Evolutionary conservation across 1,140 invertebrate species (phyloP).

Genomic region (Macrotrachela quadricornifera): DNA sequence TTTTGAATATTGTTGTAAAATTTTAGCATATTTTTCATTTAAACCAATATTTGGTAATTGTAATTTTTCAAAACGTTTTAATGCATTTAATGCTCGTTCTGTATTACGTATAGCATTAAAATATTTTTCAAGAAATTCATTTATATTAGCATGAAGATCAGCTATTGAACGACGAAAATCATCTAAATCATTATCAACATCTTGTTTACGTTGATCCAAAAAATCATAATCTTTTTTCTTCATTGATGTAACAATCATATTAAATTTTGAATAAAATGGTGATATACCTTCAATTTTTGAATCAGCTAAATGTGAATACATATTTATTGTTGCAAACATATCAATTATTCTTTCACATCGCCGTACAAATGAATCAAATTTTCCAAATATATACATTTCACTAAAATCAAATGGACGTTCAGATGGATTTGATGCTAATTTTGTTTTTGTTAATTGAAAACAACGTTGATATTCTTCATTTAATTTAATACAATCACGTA

Average conservation of each 20-base stretch:
- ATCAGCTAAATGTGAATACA: slow-evolving; percentile 57
- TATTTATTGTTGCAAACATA: slow-evolving; percentile 69
- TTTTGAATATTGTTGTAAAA: slow-evolving; percentile 56
- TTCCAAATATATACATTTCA: slow-evolving; percentile 85
- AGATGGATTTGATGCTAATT: slow-evolving; percentile 30
- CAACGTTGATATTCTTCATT: slow-evolving; percentile 45
- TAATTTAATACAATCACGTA: slow-evolving; percentile 62
- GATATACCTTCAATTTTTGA: slow-evolving; percentile 64
- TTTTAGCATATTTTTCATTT: slow-evolving; percentile 60
- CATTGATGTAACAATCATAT: slow-evolving; percentile 41
- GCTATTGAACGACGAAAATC: slow-evolving; percentile 54
- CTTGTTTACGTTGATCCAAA: slow-evolving; percentile 60
- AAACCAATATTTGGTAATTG: slow-evolving; percentile 39
- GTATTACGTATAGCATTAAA: slow-evolving; percentile 74
- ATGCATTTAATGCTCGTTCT: slow-evolving; percentile 58
- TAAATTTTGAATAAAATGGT: slow-evolving; percentile 43
- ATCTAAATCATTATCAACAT: slow-evolving; percentile 65
- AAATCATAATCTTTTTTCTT: slow-evolving; percentile 70
- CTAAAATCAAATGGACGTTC: slow-evolving; percentile 65
- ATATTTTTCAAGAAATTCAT: slow-evolving; percentile 46
- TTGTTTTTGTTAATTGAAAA: slow-evolving; percentile 34
- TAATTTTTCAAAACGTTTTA: slow-evolving; percentile 52
- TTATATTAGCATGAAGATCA: slow-evolving; percentile 36
- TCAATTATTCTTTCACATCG: slow-evolving; percentile 64
- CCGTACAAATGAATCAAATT: slow-evolving; percentile 74